A percentile compares a stretch with the other conserved stretches of the same genome.
These are phyloP conservation scores for Kuschelorhynchus macadamiae DNA, from an alignment of 2,888 invertebrate species.

Conservation along the genomic window DNA sequence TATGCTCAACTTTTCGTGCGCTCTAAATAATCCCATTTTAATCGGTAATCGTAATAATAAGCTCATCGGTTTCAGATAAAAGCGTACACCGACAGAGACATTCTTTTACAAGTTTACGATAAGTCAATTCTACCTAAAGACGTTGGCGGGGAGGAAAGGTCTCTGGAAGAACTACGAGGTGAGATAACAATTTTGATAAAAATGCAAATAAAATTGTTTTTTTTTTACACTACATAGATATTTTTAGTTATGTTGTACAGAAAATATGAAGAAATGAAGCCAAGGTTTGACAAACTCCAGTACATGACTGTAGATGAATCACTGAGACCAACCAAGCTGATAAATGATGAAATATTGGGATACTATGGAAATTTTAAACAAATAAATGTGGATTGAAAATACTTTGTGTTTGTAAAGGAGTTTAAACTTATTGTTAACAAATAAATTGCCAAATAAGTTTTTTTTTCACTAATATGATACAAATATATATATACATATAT, in stretches of 20 bases:
- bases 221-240: neutral
- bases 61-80: slow-evolving; percentile 42
- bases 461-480: no score
- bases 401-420: no score
- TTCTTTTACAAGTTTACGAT: slow-evolving; percentile 47
- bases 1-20: no score
- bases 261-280: slow-evolving; percentile 39
- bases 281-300: slow-evolving; percentile 46
- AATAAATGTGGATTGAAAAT: slow-evolving; percentile 54
- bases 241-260: slow-evolving; percentile 22
- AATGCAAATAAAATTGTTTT: neutral
- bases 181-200: neutral
- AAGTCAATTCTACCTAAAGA: slow-evolving; percentile 54
- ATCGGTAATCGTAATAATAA: neutral
- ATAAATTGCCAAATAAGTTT: no score
- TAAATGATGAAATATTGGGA: slow-evolving; percentile 56
- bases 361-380: slow-evolving; percentile 58
- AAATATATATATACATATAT: no score
- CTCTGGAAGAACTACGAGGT: slow-evolving; percentile 49
- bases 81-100: slow-evolving; percentile 40
- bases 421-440: no score
- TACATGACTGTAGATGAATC: slow-evolving; percentile 52
- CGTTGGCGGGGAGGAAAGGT: slow-evolving; percentile 51
- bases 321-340: slow-evolving; percentile 47
- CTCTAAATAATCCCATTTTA: neutral